phyloP scores from a whole-genome alignment of 2,113 vertebrate genomes.

The Eudyptes chrysolophus region DNA sequence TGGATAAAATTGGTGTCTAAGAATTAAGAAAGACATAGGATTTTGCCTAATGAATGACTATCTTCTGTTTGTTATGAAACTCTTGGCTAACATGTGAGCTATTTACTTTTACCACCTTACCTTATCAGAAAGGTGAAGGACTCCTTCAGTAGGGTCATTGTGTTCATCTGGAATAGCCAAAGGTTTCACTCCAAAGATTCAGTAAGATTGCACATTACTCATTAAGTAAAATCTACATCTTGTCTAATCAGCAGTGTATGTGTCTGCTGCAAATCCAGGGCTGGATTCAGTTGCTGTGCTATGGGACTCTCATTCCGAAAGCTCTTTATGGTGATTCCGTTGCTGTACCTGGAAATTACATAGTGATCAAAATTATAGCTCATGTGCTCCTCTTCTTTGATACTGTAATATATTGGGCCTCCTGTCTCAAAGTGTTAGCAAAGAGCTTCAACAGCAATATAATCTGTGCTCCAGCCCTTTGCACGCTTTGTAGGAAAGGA shows the following conservation, averaged over 20 bases:
- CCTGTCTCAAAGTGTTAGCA: neutral
- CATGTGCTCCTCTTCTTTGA: neutral
- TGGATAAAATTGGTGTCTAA: neutral
- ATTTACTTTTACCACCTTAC: neutral
- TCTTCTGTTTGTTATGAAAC: neutral
- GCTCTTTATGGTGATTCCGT: neutral
- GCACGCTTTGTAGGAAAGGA: neutral
- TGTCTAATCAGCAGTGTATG: neutral
- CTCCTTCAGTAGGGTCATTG: neutral
- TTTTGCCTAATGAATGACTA: neutral
- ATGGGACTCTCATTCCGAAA: neutral
- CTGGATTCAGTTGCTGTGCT: neutral
- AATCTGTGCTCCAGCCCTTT: neutral
- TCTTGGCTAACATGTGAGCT: neutral
- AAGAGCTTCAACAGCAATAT: neutral
- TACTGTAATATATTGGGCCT: neutral
- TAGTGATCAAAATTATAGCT: neutral
- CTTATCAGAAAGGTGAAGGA: neutral
- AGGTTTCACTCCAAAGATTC: constrained; percentile 27
- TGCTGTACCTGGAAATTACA: neutral
- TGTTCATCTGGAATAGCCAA: neutral
- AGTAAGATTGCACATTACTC: neutral
- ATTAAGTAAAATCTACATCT: neutral
- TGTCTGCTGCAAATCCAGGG: neutral
- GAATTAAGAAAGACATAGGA: neutral